Evolutionary conservation across 2,888 invertebrate species (phyloP).

Genomic region (Diadegma fenestrale): DNA sequence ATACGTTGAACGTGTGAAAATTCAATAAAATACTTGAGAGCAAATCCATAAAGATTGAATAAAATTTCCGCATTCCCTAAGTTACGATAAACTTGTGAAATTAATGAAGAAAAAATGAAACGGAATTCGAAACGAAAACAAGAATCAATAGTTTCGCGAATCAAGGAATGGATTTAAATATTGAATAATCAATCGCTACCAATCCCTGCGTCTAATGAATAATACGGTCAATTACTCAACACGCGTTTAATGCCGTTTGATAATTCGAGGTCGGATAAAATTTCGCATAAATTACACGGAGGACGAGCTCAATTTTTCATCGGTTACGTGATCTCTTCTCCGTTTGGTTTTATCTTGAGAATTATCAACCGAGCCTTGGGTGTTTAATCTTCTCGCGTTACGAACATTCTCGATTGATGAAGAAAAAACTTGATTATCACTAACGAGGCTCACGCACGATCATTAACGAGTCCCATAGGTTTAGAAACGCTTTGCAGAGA

Average conservation of each 20-base stretch:
- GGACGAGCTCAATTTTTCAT: background rate
- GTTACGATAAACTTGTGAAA: background rate
- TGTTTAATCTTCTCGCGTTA: constrained; percentile 28
- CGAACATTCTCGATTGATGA: background rate
- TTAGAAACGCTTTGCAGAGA: background rate
- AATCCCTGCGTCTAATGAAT: background rate
- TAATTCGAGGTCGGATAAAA: constrained; percentile 27
- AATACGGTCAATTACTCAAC: constrained; percentile 1
- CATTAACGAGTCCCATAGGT: background rate
- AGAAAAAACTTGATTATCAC: constrained; percentile 10
- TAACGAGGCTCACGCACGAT: constrained; percentile 1
- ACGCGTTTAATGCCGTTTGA: background rate
- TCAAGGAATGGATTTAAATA: background rate
- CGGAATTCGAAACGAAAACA: background rate
- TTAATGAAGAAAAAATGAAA: background rate
- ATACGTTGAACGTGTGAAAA: constrained; percentile 28
- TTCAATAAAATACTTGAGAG: background rate
- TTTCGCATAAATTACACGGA: constrained; percentile 23
- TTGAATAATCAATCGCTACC: background rate
- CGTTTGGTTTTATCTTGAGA: background rate
- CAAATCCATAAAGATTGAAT: background rate
- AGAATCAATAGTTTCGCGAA: background rate
- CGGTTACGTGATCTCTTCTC: constrained; percentile 23
- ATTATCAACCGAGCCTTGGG: background rate
- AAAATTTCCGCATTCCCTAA: background rate